phyloP scores from a whole-genome alignment of 2,113 vertebrate species.

The Corythornis cristatus region DNA sequence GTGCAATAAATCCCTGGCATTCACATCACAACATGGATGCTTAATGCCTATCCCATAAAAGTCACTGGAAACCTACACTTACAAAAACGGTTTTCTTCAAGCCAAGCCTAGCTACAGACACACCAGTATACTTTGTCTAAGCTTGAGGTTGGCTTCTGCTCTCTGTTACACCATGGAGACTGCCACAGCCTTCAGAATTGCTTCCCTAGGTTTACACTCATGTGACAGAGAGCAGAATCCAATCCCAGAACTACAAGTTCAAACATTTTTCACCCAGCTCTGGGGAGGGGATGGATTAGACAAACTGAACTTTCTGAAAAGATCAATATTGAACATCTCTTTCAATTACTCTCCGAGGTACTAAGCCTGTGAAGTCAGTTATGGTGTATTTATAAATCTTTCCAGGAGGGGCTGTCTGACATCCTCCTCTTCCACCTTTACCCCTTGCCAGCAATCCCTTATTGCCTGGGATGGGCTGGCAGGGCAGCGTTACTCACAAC shows the following conservation, averaged over 20 bases:
- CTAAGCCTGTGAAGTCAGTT: slow-evolving; percentile 50
- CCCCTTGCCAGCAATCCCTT: not conserved
- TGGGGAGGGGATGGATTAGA: slow-evolving; percentile 60
- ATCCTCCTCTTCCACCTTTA: slow-evolving; percentile 37
- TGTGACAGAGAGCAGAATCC: slow-evolving; percentile 31
- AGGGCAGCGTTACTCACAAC: not conserved
- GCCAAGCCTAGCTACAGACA: not conserved
- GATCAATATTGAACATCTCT: slow-evolving; percentile 71
- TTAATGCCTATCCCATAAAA: not conserved
- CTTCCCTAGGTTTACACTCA: not conserved
- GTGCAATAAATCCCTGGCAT: not conserved
- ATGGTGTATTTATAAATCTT: slow-evolving; percentile 70
- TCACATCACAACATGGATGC: not conserved
- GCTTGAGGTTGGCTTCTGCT: not conserved
- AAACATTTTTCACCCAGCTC: slow-evolving; percentile 39
- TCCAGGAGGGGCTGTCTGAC: slow-evolving; percentile 48
- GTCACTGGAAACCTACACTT: not conserved
- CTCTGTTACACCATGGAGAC: not conserved
- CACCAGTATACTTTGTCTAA: not conserved
- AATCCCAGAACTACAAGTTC: slow-evolving; percentile 14
- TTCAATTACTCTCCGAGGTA: slow-evolving; percentile 70
- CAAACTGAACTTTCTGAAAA: slow-evolving; percentile 71
- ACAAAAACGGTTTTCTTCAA: not conserved
- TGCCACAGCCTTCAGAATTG: not conserved
- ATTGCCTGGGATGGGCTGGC: not conserved